phyloP scores from a whole-genome alignment of 2,113 vertebrate genomes.

The Desmodus rotundus region DNA sequence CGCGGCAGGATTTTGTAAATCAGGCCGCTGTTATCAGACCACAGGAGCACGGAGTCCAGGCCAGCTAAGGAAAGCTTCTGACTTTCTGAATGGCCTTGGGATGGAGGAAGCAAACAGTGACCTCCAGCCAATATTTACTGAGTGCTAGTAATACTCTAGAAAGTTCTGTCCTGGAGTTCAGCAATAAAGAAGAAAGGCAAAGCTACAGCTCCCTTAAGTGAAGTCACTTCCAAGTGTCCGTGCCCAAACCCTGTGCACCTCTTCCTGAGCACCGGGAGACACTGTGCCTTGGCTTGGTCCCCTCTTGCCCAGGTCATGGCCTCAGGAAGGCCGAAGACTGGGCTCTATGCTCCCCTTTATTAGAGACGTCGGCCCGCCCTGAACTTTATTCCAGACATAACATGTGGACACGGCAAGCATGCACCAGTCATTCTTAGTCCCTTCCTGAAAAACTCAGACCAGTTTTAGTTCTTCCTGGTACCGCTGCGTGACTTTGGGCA shows the following conservation, averaged over 20 bases:
- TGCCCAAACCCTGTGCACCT: neutral
- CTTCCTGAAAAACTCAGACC: neutral
- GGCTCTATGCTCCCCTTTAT: neutral
- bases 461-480: neutral
- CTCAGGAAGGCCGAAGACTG: neutral
- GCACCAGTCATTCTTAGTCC: neutral
- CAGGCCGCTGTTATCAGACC: neutral
- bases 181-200: neutral
- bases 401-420: neutral
- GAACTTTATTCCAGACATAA: neutral
- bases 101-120: neutral
- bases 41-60: neutral
- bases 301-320: neutral
- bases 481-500: neutral
- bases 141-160: neutral
- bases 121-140: neutral
- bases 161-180: neutral
- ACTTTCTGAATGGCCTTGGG: neutral
- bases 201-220: neutral
- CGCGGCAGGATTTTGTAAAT: neutral
- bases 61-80: neutral
- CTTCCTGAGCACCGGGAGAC: neutral
- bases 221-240: neutral
- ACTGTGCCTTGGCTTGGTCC: rapidly evolving
- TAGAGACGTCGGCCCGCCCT: neutral